Percentiles rank a stretch among this genome's conserved stretches.
Evolutionary conservation across 2,113 vertebrate genomes (phyloP).

Genomic region (Cephalopterus ornatus): DNA sequence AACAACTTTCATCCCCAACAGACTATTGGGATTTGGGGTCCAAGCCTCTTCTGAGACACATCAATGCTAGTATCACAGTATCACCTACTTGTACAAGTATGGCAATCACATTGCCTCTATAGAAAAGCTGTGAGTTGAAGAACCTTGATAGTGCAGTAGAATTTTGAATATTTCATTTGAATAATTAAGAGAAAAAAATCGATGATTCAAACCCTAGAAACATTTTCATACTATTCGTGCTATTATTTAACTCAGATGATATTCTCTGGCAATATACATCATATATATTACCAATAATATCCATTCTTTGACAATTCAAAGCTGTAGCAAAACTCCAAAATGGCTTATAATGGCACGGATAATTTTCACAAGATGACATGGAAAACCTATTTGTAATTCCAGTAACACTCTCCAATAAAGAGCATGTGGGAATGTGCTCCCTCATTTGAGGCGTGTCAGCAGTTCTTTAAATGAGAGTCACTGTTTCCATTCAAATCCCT

Average conservation of each 20-base stretch:
- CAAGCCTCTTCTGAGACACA: neutral
- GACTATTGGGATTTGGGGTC: neutral
- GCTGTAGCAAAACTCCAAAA: neutral
- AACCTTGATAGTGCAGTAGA: neutral
- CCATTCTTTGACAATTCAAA: neutral
- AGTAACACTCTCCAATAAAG: slow-evolving; percentile 35
- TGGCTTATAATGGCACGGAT: neutral
- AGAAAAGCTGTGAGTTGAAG: neutral
- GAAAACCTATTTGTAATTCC: slow-evolving; percentile 41
- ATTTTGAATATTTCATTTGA: neutral
- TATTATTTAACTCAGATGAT: neutral
- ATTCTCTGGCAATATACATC: neutral
- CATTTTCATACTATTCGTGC: neutral
- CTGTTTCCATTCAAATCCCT: slow-evolving; percentile 30
- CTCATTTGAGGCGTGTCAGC: neutral
- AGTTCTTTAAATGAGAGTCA: slow-evolving; percentile 1
- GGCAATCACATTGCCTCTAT: neutral
- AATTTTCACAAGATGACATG: slow-evolving; percentile 21
- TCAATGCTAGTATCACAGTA: neutral
- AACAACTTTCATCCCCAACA: neutral
- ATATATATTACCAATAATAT: neutral
- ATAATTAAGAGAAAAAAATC: neutral
- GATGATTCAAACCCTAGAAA: neutral
- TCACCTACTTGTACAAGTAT: neutral
- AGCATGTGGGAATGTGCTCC: slow-evolving; percentile 22